Conservation (phyloP, 2,113 vertebrate genomes). For the Myanophis thanlyinensis region DNA sequence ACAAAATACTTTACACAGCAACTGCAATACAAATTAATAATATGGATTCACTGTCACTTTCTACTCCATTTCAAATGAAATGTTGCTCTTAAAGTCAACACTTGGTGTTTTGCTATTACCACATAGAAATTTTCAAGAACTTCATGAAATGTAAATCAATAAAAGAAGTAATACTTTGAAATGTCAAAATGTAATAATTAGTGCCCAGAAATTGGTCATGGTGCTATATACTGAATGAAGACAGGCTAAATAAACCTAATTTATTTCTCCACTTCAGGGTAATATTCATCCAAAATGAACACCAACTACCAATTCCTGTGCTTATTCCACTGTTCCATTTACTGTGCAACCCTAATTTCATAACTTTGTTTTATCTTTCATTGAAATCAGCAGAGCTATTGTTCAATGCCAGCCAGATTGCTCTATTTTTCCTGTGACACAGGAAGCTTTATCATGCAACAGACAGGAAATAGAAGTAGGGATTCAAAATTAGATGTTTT, state of each 20-base stretch:
- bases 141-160: background rate
- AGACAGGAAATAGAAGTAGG: background rate
- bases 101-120: background rate
- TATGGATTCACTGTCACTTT: background rate
- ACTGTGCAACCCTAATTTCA: background rate
- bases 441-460: background rate
- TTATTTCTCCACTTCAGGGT: background rate
- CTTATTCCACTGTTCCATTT: background rate
- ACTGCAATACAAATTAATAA: background rate
- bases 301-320: background rate
- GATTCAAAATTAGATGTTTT: background rate
- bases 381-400: constrained; percentile 1
- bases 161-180: background rate
- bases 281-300: constrained; percentile 49
- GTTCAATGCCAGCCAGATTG: background rate
- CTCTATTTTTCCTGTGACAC: background rate
- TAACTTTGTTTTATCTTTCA: background rate
- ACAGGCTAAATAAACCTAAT: background rate
- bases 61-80: constrained; percentile 6
- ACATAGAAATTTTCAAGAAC: background rate
- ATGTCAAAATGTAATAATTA: background rate
- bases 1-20: background rate
- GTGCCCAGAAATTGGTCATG: background rate
- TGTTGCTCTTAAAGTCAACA: constrained; percentile 1
- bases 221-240: background rate